A percentile compares a stretch with the other conserved stretches of the same genome.
Conservation (phyloP, 2,113 vertebrate species). For the Ochotona curzoniae region DNA sequence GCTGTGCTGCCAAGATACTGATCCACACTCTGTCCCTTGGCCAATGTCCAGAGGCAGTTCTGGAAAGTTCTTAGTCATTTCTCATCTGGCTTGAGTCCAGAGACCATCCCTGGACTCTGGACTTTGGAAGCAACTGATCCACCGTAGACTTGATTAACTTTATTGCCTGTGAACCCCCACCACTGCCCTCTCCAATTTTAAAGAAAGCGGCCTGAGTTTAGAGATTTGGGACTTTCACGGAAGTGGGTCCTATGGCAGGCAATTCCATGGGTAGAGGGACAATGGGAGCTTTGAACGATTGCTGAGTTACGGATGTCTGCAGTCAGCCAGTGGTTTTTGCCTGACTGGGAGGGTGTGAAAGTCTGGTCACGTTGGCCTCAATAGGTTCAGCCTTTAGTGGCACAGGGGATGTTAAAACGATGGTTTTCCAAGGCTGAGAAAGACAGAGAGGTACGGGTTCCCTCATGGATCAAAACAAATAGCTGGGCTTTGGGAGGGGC, state of each 20-base stretch:
- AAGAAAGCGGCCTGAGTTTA: slow-evolving; percentile 37
- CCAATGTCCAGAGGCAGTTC: not conserved
- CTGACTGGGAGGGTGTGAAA: not conserved
- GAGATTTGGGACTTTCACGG: not conserved
- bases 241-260: not conserved
- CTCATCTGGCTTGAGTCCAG: slow-evolving; percentile 19
- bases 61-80: slow-evolving; percentile 45
- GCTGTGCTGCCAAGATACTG: not conserved
- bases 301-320: not conserved
- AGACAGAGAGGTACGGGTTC: slow-evolving; percentile 22
- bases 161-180: slow-evolving; percentile 3
- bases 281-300: slow-evolving; percentile 12
- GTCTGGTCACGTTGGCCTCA: not conserved
- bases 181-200: slow-evolving; percentile 7
- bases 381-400: not conserved
- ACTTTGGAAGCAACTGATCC: slow-evolving; percentile 17
- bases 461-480: not conserved
- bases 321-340: slow-evolving; percentile 1
- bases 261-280: not conserved
- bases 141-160: slow-evolving; percentile 42
- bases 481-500: not conserved
- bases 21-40: not conserved
- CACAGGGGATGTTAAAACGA: not conserved
- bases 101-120: not conserved
- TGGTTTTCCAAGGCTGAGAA: not conserved